A percentile compares a stretch with the other conserved stretches of the same genome.
These are phyloP conservation scores for Vireo altiloquus DNA, from an alignment of 2,113 vertebrate species.

Conservation along the genomic window DNA sequence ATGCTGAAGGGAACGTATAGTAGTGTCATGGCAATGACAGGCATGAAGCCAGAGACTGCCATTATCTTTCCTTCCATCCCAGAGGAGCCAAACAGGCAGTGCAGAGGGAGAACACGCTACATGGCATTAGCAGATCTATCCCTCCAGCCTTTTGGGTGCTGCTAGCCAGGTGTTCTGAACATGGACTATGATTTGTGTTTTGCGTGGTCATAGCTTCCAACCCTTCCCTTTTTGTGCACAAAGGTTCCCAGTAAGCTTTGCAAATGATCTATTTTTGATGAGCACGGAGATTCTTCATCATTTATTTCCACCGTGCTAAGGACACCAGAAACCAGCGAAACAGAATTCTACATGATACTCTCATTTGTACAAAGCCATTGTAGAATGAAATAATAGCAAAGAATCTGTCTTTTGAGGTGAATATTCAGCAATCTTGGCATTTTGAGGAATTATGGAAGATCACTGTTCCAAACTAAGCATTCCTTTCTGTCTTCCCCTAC, in stretches of 20 bases:
- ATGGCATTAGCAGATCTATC: background rate
- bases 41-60: background rate
- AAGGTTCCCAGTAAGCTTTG: background rate
- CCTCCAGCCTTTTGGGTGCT: background rate
- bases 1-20: slow-evolving; percentile 2
- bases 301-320: background rate
- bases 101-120: background rate
- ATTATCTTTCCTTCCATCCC: background rate
- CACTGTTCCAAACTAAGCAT: background rate
- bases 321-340: background rate
- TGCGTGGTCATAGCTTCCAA: background rate
- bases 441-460: background rate
- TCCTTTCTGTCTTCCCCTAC: background rate
- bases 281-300: background rate
- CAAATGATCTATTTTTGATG: background rate
- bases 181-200: background rate
- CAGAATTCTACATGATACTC: background rate
- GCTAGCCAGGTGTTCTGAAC: background rate
- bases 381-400: background rate
- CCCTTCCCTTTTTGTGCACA: background rate
- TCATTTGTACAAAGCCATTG: background rate
- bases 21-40: slow-evolving; percentile 23
- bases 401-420: background rate
- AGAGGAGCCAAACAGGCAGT: background rate
- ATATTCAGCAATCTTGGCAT: background rate